Evolutionary conservation across 2,797 vertebrate species (phyloP).

Genomic region (Pangasius sanitwongsei): DNA sequence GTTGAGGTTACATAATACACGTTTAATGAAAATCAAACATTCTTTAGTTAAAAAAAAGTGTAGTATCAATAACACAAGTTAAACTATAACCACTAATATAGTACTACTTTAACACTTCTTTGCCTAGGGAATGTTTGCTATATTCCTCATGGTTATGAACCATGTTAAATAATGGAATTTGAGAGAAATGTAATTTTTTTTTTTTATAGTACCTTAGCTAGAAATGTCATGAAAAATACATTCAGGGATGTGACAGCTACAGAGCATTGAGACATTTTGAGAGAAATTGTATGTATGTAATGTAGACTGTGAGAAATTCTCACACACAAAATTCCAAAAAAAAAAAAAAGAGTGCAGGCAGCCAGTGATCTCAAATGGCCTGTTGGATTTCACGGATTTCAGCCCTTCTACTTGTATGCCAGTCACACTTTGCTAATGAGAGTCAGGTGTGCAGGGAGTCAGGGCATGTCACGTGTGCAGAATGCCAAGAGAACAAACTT

Average conservation of each 20-base stretch:
- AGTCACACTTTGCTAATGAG: neutral
- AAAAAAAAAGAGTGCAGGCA: neutral
- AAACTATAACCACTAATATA: neutral
- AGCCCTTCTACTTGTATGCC: neutral
- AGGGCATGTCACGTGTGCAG: neutral
- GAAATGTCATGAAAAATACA: neutral
- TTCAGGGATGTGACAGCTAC: neutral
- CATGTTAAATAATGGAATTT: neutral
- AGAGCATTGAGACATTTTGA: neutral
- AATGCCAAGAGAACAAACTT: neutral
- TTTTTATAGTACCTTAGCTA: neutral
- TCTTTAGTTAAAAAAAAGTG: neutral
- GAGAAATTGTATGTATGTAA: neutral
- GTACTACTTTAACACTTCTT: neutral
- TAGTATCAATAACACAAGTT: neutral
- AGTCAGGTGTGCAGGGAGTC: neutral
- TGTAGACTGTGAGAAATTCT: neutral
- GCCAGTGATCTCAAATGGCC: neutral
- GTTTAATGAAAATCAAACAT: neutral
- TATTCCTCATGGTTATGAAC: neutral
- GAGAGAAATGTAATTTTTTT: neutral
- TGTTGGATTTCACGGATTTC: neutral
- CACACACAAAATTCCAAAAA: neutral
- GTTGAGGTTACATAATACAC: neutral
- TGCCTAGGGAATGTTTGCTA: neutral